phyloP scores from a whole-genome alignment of 2,113 vertebrate species.

The Aplodontia rufa region DNA sequence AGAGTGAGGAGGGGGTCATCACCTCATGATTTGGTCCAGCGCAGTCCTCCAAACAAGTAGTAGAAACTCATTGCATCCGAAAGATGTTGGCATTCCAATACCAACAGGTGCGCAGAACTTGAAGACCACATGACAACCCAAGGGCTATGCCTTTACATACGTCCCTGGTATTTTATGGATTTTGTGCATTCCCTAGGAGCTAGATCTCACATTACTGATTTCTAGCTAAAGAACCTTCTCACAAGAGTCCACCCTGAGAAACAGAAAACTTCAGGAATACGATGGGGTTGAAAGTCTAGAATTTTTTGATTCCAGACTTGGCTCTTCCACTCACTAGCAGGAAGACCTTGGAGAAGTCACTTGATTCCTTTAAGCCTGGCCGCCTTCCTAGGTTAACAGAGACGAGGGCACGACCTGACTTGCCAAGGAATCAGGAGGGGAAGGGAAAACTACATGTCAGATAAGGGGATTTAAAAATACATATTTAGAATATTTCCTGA shows the following conservation, averaged over 20 bases:
- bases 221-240: not conserved
- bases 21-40: not conserved
- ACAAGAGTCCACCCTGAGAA: not conserved
- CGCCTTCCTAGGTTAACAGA: not conserved
- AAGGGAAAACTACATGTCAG: not conserved
- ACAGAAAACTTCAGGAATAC: not conserved
- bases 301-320: not conserved
- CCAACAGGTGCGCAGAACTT: not conserved
- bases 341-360: not conserved
- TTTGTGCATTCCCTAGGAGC: not conserved
- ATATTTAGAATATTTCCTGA: not conserved
- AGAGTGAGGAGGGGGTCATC: not conserved
- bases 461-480: not conserved
- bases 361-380: not conserved
- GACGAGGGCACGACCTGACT: not conserved
- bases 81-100: not conserved
- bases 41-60: not conserved
- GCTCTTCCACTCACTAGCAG: not conserved
- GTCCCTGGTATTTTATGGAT: too few relatives aligned
- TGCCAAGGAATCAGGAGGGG: rapidly evolving
- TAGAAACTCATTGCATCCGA: too few relatives aligned
- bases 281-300: not conserved
- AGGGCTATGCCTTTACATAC: too few relatives aligned
- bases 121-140: not conserved
- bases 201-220: not conserved